A percentile compares a stretch with the other conserved stretches of the same genome.
Evolutionary conservation across 2,797 vertebrate genomes (phyloP).

Genomic region (Etheostoma nigrum): DNA sequence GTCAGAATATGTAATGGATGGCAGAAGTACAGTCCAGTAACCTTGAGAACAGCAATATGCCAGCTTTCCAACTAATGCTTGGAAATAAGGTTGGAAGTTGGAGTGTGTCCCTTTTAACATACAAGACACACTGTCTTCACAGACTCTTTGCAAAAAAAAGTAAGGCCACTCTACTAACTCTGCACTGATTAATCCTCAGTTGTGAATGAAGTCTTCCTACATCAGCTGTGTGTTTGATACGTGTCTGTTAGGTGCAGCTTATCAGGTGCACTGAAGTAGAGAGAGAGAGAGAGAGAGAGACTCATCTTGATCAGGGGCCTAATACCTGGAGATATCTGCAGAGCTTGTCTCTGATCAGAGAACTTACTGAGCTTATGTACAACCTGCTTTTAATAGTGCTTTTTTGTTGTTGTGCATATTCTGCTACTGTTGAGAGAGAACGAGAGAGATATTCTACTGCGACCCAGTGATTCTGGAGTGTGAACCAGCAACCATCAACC

Average conservation of each 20-base stretch:
- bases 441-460: too few species aligned
- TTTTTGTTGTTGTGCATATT: too few species aligned
- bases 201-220: conserved; percentile 11
- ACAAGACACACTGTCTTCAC: neutral
- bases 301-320: conserved; percentile 12
- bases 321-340: conserved; percentile 26
- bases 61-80: neutral
- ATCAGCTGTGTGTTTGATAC: conserved; percentile 2
- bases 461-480: too few species aligned
- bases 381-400: neutral
- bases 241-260: too few species aligned
- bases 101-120: neutral
- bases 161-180: neutral
- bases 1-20: conserved; percentile 10
- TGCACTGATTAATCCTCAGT: conserved; percentile 5
- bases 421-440: too few species aligned
- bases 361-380: neutral
- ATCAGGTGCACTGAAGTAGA: neutral
- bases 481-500: too few species aligned
- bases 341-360: conserved; percentile 20
- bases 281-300: conserved; percentile 2
- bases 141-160: conserved; percentile 1
- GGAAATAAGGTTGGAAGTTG: neutral
- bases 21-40: neutral
- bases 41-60: neutral